These are phyloP conservation scores for Hylaeus anthracinus DNA, from an alignment of 1,140 invertebrate genomes.

Conservation along the genomic window DNA sequence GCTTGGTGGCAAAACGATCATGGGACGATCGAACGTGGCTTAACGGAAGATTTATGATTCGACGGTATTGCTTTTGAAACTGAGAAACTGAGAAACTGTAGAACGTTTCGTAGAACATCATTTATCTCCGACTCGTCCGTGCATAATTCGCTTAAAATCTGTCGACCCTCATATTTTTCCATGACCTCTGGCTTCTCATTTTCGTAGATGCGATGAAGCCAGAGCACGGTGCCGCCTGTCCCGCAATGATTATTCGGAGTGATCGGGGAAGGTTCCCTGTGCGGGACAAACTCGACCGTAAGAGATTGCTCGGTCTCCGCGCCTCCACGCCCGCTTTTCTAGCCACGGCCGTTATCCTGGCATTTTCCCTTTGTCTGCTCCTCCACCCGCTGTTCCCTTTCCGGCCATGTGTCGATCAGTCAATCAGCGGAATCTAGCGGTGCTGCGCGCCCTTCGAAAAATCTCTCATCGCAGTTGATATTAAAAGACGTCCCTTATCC, in stretches of 20 bases:
- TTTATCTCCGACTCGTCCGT: too few relatives aligned
- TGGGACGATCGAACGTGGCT: background rate
- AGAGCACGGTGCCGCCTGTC: conserved; percentile 32
- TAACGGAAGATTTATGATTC: conserved; percentile 9
- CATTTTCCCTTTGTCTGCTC: conserved; percentile 57
- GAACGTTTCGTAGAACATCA: too few relatives aligned
- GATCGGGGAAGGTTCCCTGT: conserved; percentile 62
- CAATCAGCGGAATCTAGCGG: conserved; percentile 52
- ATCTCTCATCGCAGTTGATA: conserved; percentile 4
- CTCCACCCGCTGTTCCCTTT: conserved; percentile 21
- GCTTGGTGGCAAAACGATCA: background rate
- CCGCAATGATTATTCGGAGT: conserved; percentile 74
- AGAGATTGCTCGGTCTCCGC: conserved; percentile 69
- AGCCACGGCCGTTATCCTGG: conserved; percentile 51
- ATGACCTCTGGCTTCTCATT: conserved; percentile 49
- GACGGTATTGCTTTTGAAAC: background rate
- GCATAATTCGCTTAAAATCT: background rate
- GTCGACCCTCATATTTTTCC: background rate
- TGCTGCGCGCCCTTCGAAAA: conserved; percentile 25
- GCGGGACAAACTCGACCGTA: conserved; percentile 69
- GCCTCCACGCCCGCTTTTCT: conserved; percentile 49
- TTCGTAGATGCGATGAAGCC: conserved; percentile 66
- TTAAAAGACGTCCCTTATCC: conserved; percentile 26
- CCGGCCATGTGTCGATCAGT: conserved; percentile 39
- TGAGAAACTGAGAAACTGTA: conserved; percentile 1